phyloP scores from a whole-genome alignment of 2,113 vertebrate genomes.

The Phrynosoma platyrhinos region DNA sequence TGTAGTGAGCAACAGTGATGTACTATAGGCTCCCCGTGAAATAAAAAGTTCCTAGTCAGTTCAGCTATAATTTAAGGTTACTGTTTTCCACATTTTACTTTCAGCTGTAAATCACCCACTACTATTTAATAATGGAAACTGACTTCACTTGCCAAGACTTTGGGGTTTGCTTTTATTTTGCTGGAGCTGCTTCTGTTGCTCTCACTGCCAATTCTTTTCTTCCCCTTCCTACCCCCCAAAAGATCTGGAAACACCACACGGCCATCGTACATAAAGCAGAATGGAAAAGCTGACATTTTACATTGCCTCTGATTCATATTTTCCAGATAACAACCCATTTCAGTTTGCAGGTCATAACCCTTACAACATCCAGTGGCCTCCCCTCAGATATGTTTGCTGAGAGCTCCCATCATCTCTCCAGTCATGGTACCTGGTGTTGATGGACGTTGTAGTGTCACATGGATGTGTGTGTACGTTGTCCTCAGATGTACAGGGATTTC shows the following conservation, averaged over 20 bases:
- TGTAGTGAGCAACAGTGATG: not conserved
- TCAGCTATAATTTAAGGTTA: slow-evolving; percentile 49
- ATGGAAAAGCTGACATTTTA: slow-evolving; percentile 68
- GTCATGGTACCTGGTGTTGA: too few species aligned
- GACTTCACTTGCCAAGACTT: slow-evolving; percentile 70
- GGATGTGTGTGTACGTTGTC: too few species aligned
- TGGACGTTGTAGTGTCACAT: too few species aligned
- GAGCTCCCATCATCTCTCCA: too few species aligned
- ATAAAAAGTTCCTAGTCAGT: not conserved
- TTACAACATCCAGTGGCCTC: too few species aligned
- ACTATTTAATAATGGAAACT: slow-evolving; percentile 78
- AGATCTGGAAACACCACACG: slow-evolving; percentile 67
- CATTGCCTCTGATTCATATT: slow-evolving; percentile 56
- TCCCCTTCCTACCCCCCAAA: slow-evolving; percentile 16
- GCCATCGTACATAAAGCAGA: slow-evolving; percentile 55
- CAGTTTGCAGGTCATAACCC: not conserved
- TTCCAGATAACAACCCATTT: slow-evolving; percentile 61
- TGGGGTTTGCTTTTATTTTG: slow-evolving; percentile 54
- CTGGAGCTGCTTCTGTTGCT: slow-evolving; percentile 61
- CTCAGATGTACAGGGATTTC: too few species aligned
- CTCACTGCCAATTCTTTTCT: slow-evolving; percentile 68
- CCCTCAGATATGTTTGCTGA: too few species aligned
- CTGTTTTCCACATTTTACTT: slow-evolving; percentile 74
- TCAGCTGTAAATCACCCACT: slow-evolving; percentile 74
- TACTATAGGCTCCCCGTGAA: too few species aligned